Percentiles rank a stretch among this genome's conserved stretches.
These are phyloP conservation scores for Scotopteryx bipunctaria DNA, from an alignment of 2,888 invertebrate genomes.

Conservation along the genomic window DNA sequence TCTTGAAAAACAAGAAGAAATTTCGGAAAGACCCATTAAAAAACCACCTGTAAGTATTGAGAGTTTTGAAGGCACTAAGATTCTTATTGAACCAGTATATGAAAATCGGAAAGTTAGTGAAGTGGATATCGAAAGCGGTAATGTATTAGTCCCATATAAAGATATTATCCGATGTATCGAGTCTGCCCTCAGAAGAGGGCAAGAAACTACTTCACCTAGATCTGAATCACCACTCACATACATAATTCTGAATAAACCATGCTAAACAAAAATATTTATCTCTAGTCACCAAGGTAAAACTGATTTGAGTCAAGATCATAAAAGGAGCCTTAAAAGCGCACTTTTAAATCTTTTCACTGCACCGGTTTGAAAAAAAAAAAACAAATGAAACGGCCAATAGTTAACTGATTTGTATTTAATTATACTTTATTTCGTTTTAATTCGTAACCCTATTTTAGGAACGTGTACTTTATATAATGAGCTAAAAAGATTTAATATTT, in stretches of 20 bases:
- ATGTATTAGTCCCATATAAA: slow-evolving; percentile 49
- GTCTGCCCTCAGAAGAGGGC: slow-evolving; percentile 48
- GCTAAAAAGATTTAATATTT: too few species aligned
- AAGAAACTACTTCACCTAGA: slow-evolving; percentile 35
- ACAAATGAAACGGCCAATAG: too few species aligned
- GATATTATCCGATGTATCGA: slow-evolving; percentile 68
- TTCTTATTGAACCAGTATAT: slow-evolving; percentile 3
- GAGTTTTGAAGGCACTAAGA: not conserved
- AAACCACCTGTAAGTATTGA: slow-evolving; percentile 5
- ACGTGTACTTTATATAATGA: too few species aligned
- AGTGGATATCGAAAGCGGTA: slow-evolving; percentile 10
- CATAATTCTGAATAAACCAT: slow-evolving; percentile 59
- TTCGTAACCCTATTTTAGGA: not conserved
- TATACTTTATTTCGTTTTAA: slow-evolving; percentile 5
- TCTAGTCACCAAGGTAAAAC: slow-evolving; percentile 51
- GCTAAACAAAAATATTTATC: slow-evolving; percentile 40
- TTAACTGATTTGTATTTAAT: slow-evolving; percentile 28
- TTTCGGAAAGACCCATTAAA: slow-evolving; percentile 15
- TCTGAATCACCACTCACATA: slow-evolving; percentile 64
- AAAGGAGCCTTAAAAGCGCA: too few species aligned
- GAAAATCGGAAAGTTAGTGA: slow-evolving; percentile 3
- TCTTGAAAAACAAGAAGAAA: not conserved
- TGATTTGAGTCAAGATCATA: too few species aligned
- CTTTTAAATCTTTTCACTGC: too few species aligned
- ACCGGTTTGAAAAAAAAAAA: too few species aligned